These are phyloP conservation scores for Torymus auratus DNA, from an alignment of 2,888 invertebrate species.

Conservation along the genomic window DNA sequence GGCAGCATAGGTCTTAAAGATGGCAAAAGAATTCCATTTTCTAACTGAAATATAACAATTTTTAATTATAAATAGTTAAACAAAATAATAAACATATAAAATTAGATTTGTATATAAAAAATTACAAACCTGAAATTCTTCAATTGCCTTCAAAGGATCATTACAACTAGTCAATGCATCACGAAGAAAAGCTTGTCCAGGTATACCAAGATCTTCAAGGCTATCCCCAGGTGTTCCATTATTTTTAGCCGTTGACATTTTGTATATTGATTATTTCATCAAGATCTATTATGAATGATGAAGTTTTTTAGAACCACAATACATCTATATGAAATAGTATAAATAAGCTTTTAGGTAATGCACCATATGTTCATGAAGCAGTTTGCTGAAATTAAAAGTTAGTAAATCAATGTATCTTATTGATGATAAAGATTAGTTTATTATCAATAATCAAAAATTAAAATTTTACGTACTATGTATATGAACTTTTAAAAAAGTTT, in stretches of 20 bases:
- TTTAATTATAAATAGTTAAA: background rate
- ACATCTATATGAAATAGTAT: no score
- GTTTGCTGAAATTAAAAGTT: no score
- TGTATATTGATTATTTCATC: conserved; percentile 6
- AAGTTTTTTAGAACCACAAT: no score
- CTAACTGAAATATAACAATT: conserved; percentile 79
- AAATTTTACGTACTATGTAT: no score
- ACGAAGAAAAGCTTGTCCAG: conserved; percentile 89
- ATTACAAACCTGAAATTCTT: conserved; percentile 90
- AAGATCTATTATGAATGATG: no score
- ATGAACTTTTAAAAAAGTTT: no score
- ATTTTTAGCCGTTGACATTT: conserved; percentile 70
- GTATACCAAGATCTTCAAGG: conserved; percentile 90
- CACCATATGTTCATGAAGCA: no score
- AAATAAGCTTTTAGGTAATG: no score
- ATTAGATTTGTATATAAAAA: conserved; percentile 13
- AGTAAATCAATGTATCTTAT: no score
- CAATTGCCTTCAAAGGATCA: conserved; percentile 98
- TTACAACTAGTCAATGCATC: conserved; percentile 96
- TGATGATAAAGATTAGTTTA: no score
- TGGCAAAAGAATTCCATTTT: conserved; percentile 94
- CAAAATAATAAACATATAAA: background rate
- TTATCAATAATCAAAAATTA: no score
- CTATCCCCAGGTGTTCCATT: conserved; percentile 79
- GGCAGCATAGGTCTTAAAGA: conserved; percentile 96